Conservation (phyloP, 2,888 invertebrate genomes). For the Drosophila neutralis region DNA sequence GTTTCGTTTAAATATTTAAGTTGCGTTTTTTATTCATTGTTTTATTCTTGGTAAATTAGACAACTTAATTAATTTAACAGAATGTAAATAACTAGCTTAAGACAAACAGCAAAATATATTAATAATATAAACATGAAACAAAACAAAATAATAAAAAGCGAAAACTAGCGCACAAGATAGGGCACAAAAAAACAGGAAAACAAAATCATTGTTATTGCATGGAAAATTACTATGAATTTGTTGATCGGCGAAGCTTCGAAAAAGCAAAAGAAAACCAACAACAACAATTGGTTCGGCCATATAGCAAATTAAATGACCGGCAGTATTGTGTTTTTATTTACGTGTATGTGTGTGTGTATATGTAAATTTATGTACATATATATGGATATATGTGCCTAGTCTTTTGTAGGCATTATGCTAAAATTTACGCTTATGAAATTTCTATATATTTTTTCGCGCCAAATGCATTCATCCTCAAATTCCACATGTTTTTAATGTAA, state of each 20-base stretch:
- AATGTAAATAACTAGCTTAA: slow-evolving; percentile 14
- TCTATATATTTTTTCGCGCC: slow-evolving; percentile 38
- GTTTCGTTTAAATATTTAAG: slow-evolving; percentile 54
- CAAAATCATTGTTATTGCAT: slow-evolving; percentile 73
- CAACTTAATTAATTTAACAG: slow-evolving; percentile 5
- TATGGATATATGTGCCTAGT: background rate
- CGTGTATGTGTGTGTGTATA: background rate
- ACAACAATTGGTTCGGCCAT: slow-evolving; percentile 59
- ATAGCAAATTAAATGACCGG: slow-evolving; percentile 58
- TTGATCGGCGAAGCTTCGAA: slow-evolving; percentile 43
- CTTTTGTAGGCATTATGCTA: slow-evolving; percentile 22
- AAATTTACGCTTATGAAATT: slow-evolving; percentile 41
- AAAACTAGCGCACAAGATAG: slow-evolving; percentile 38
- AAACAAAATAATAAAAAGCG: slow-evolving; percentile 23
- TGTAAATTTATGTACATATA: slow-evolving; percentile 3
- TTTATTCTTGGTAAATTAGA: slow-evolving; percentile 51
- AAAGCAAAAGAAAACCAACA: slow-evolving; percentile 43
- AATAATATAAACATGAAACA: slow-evolving; percentile 32
- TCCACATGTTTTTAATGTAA: background rate
- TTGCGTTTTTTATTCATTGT: slow-evolving; percentile 43
- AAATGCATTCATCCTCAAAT: slow-evolving; percentile 46
- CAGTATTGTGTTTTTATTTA: slow-evolving; percentile 31
- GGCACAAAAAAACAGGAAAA: slow-evolving; percentile 8
- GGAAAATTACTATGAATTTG: slow-evolving; percentile 75
- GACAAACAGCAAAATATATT: background rate